A percentile compares a stretch with the other conserved stretches of the same genome.
These are phyloP conservation scores for Centropristis striata DNA, from an alignment of 2,113 vertebrate species.

Conservation along the genomic window DNA sequence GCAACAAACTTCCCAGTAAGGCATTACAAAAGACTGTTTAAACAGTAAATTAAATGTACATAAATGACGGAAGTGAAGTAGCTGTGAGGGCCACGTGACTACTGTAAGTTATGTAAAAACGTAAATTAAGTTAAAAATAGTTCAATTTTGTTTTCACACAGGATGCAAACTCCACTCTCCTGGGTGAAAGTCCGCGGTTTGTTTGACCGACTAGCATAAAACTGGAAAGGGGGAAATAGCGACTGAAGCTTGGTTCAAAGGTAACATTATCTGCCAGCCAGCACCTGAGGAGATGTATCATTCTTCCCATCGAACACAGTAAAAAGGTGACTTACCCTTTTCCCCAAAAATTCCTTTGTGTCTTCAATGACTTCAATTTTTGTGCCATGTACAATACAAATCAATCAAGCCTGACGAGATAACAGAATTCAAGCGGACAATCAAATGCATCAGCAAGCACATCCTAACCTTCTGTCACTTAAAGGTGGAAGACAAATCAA, in stretches of 20 bases:
- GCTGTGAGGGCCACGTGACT: no score
- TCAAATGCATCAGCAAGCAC: background rate
- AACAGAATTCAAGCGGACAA: background rate
- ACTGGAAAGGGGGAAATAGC: background rate
- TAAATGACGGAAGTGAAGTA: no score
- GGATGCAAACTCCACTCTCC: no score
- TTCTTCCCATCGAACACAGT: background rate
- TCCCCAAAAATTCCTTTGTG: background rate
- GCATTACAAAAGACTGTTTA: no score
- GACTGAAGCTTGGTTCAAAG: background rate
- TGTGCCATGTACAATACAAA: background rate
- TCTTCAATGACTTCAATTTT: background rate
- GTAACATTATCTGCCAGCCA: background rate
- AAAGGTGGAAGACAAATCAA: slow-evolving; percentile 4
- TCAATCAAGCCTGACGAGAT: background rate
- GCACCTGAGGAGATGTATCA: background rate
- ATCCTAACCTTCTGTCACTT: background rate
- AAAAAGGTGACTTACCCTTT: background rate
- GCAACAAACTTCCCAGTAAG: no score
- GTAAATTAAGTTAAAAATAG: no score
- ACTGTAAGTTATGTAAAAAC: no score
- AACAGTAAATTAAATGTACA: no score
- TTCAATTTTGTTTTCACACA: no score
- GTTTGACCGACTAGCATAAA: background rate
- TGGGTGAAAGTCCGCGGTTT: no score